Base-by-base conservation (phyloP, 2,113 vertebrate genomes). In the Lagenorhynchus albirostris region DNA sequence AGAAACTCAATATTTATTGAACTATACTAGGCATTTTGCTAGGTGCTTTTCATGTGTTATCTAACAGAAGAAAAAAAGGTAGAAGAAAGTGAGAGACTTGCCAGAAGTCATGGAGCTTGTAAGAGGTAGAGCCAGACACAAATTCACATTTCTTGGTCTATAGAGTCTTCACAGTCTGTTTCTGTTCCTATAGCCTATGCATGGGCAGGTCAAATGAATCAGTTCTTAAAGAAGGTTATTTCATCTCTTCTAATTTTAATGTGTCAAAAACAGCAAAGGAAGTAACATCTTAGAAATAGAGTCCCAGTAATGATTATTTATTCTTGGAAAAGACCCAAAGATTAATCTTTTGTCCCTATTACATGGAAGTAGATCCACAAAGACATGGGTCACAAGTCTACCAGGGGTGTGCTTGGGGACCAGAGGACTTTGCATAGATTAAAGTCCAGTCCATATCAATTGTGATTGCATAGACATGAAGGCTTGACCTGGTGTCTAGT, bases 401-500 rank as follows among this genome's bases (percentile, higher is more conserved):
- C 65, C 74, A 26, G 68, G 2, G 44, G 0, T 85, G n/a, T 53
- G 2, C 38, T 92, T 36, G 38, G 93, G 33, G 15, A 95, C 31
- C 21, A 76, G 44, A 79, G 23, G 58, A 55, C 76, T 91, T 84
- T 53, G 10, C 26, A 44, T 10, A 93, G 65, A 92, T 93, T 86
- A 77, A 74, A 50, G 3, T 23, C 36, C 26, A 41, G 53, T 68
- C 74, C 25, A 3, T 68, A 53, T 88, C 67, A 60, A 8, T 85
- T 86, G 20, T 95, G 84, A 96, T 90, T 90, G 71, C 50, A 29
- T 8, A 80, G 89, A 96, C 50, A 33, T 70, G 76, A 44, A 95
- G 71, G n/a, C 85, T 91, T 96, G 89, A 93, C 89, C 82, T 71
- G 63, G 31, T 84, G 76, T 96, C 96, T 73, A 58, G 25, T 91